phyloP scores from a whole-genome alignment of 2,113 vertebrate species.

The Campylomormyrus tamandua region DNA sequence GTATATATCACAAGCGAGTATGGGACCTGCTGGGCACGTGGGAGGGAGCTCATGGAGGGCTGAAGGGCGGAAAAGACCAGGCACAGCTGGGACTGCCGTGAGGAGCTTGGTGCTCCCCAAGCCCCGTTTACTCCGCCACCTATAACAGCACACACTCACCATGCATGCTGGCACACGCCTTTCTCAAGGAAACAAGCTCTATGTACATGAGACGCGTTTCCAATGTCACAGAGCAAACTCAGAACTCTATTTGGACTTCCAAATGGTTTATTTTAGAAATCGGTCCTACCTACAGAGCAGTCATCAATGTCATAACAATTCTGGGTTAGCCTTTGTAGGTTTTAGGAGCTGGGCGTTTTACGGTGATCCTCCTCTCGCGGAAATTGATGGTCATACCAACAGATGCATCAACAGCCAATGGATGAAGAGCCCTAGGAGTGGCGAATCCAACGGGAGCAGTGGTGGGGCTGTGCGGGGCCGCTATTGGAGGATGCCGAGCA shows the following conservation, averaged over 20 bases:
- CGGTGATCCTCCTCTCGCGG: not conserved
- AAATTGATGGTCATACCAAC: not conserved
- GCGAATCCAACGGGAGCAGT: not conserved
- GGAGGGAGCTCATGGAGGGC: not conserved
- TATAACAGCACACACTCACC: not conserved
- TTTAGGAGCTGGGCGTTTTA: not conserved
- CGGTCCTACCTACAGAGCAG: not conserved
- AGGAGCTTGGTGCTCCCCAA: not conserved
- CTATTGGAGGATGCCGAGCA: not conserved
- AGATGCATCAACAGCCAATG: not conserved
- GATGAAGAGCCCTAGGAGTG: not conserved
- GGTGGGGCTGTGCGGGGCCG: not conserved
- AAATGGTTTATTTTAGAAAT: conserved; percentile 11
- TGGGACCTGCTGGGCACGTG: not conserved
- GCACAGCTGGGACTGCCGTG: not conserved
- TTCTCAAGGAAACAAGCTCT: not conserved
- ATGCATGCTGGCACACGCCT: not conserved
- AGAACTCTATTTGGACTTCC: not conserved
- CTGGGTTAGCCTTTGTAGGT: not conserved
- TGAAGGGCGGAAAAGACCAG: not conserved
- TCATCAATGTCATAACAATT: not conserved
- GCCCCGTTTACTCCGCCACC: not conserved
- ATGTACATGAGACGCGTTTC: not conserved
- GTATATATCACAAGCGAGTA: not conserved
- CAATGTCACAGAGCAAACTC: conserved; percentile 4